Base-by-base conservation (phyloP, 2,113 vertebrate species). In the Eulemur rufifrons region DNA sequence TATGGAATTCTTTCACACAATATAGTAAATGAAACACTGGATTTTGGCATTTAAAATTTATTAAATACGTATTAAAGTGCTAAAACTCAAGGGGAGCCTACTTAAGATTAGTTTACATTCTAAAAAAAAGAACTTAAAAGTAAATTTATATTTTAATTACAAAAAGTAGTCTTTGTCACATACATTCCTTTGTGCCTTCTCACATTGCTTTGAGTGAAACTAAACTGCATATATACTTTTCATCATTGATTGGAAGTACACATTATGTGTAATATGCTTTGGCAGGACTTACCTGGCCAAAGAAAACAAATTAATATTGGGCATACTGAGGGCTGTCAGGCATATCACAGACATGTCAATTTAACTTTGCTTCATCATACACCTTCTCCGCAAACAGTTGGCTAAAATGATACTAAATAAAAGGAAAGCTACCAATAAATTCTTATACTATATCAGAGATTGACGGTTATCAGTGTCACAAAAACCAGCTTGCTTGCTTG, bases 221-320 rank as follows among this genome's bases (percentile, higher is more conserved):
- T 96, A 94, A 54, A 91, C 76, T 83, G 85, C 95, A 77, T 95
- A 69, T 98, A 93, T 96, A 95, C 97, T 96, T 98, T 98, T 97
- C 97, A 97, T 98, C 97, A 88, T 97, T 98, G 98, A 98, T 98
- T 98, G 98, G 98, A 98, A 98, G 98, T 96, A 96, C 97, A 96
- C 95, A 96, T 98, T 98, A 96, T 96, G 96, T 95, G 93, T 98
- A 98, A 98, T 98, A 93, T 86, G 94, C 98, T 98, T 97, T 98
- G 98, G 98, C 98, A 98, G 97, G 97, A 97, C 97, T 98, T 98
- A 98, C 97, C 98, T 98, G 98, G 98, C 98, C 98, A 98, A 98
- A 98, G 98, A 98, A 98, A 98, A 98, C 98, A 99, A 99, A 99
- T 98, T 98, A 98, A 98, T 98, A 98, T 98, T 97, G 96, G 98